phyloP scores from a whole-genome alignment of 1,140 invertebrate species.

The Aphidius gifuensis region DNA sequence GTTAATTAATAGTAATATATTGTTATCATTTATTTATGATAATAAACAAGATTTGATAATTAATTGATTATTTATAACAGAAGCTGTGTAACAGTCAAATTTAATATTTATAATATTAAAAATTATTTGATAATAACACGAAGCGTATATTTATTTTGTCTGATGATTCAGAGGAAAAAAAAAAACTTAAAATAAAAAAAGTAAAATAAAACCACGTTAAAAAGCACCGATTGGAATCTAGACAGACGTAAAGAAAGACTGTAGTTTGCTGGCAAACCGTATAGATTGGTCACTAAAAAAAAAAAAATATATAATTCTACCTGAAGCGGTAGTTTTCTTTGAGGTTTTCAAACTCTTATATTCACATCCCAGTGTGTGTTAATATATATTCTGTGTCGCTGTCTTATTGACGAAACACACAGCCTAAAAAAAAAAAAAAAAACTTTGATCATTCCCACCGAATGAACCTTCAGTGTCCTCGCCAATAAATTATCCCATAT shows the following conservation, averaged over 20 bases:
- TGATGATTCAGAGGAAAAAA: too few species aligned
- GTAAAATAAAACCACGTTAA: slow-evolving; percentile 31
- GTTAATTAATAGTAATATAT: too few species aligned
- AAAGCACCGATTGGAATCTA: slow-evolving; percentile 45
- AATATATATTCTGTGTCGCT: background rate
- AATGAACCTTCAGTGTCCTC: slow-evolving; percentile 30
- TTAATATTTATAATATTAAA: too few species aligned
- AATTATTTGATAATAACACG: too few species aligned
- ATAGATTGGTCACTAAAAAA: too few species aligned
- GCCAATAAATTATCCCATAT: slow-evolving; percentile 44
- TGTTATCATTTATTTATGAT: too few species aligned
- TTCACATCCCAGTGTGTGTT: slow-evolving; percentile 15
- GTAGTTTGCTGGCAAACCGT: too few species aligned
- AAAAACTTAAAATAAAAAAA: too few species aligned
- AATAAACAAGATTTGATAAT: too few species aligned
- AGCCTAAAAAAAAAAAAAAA: slow-evolving; percentile 27
- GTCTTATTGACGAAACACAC: slow-evolving; percentile 39
- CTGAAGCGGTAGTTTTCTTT: slow-evolving; percentile 42
- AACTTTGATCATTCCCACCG: slow-evolving; percentile 44
- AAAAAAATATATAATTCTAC: slow-evolving; percentile 28
- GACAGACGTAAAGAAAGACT: slow-evolving; percentile 29
- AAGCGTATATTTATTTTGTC: too few species aligned
- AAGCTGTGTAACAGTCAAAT: too few species aligned
- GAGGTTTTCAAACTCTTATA: slow-evolving; percentile 31
- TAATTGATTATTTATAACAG: too few species aligned